A percentile compares a stretch with the other conserved stretches of the same genome.
phyloP scores from a whole-genome alignment of 2,113 vertebrate genomes.

The Patagioenas fasciata region DNA sequence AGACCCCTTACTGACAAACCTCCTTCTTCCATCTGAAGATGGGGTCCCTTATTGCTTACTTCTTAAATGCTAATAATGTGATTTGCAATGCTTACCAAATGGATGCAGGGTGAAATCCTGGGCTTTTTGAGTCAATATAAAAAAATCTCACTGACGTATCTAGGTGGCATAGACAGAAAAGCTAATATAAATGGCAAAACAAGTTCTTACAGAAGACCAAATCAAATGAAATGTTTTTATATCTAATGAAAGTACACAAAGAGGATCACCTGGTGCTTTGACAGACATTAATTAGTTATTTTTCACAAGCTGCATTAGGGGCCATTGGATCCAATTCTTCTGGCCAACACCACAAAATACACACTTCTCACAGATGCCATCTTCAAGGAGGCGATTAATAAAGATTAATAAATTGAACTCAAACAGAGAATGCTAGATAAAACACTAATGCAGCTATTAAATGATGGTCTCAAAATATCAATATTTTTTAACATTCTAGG shows the following conservation, averaged over 20 bases:
- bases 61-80: neutral
- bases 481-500: neutral
- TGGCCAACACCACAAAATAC: neutral
- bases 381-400: neutral
- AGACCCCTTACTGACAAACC: neutral
- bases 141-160: neutral
- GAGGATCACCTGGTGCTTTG: neutral
- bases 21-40: neutral
- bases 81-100: accelerated
- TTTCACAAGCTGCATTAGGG: neutral
- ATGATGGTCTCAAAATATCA: neutral
- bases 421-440: neutral
- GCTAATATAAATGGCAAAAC: neutral
- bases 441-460: neutral
- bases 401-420: neutral
- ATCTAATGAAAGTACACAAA: neutral
- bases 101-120: neutral
- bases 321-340: neutral
- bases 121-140: neutral
- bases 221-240: neutral
- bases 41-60: neutral
- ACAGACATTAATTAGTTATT: neutral
- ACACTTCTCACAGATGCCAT: neutral
- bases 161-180: neutral
- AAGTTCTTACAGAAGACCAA: neutral